Base-by-base conservation (phyloP, 2,888 invertebrate genomes). In the Spisula solida region DNA sequence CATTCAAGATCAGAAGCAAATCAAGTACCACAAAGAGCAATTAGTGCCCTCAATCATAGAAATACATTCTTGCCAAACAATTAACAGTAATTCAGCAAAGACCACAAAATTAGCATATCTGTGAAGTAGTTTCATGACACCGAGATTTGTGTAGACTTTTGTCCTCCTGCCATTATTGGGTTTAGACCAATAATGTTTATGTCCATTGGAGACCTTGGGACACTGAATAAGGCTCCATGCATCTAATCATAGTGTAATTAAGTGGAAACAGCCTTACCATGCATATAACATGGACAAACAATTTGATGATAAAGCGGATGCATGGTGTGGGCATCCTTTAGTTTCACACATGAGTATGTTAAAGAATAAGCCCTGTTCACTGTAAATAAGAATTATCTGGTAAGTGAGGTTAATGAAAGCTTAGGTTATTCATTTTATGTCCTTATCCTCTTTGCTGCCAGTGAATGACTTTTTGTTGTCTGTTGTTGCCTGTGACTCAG, bases 231-330 rank as follows among this genome's bases (percentile, higher is more conserved):
- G 5, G 2, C 2, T 31, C 18, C 75, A 75, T 34, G 75, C 31
- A 75, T 18, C n/a, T 31, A 34, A 75, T 75, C 75, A 34, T 34
- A 5, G 34, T 75, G 25, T 34, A 75, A 75, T 75, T 18, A 25
- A 75, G 31, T 75, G 75, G 75, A 75, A 75, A 75, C 34, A 41
- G 41, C 31, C 75, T 75, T 75, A 75, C 31, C 75, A 75, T 75
- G 75, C 75, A 75, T 31, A 75, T 75, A 75, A 31, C 75, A 75
- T 31, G 75, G 18, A 31, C 75, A 75, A 75, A 75, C 75, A 75
- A 75, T 75, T 75, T 5, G 34, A 31, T 18, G 75, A 75, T 75
- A 75, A 75, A 34, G 31, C 16, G 5, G 60, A 66, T 10, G 25
- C 25, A 66, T 66, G 60, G 25, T 66, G 6, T 1, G 25, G 60